Base-by-base conservation (phyloP, 2,113 vertebrate genomes). In the Silurus glanis region DNA sequence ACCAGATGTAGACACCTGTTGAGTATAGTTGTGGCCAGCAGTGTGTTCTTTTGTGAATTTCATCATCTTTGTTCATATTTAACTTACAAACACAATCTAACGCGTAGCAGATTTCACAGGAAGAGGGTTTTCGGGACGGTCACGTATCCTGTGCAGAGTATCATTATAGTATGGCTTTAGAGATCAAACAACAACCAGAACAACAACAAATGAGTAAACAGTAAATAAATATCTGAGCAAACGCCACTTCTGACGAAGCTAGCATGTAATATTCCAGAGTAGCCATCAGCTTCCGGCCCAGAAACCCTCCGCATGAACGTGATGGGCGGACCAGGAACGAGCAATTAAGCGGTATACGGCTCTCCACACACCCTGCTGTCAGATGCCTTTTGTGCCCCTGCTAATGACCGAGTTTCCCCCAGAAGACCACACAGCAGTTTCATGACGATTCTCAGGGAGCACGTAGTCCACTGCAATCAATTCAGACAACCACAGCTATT, bases 371-470 rank as follows among this genome's bases (percentile, higher is more conserved):
- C 66, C 80, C 85, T 72, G 80, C 79, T 64, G 47, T 69, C 53
- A 53, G 62, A 55, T 55, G 53, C 51, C 74, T 58, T 83, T 71
- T 76, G 74, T 53, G 74, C n/a, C n/a, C 21, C 47, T 37, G 47
- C 59, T 79, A 55, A 66, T 69, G 66, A 82, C 53, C 72, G 53
- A 55, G 55, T 67, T 76, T 80, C 69, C 62, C 37, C 61, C 16
- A 9, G 51, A 72, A 37, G 75, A 80, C 62, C 28, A 37, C 59
- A 75, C 19, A 67, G 45, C 71, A 80, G 53, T 87, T 81, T 82
- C 83, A 88, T 62, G 64, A 79, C n/a, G 55, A 76, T 72, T 72
- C 64, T 85, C 37, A 84, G 47, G 53, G 58, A 89, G n/a, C 55
- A 62, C 14, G 4, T 21, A 51, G 45, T 76, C 49, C 21, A 23